A percentile compares a stretch with the other conserved stretches of the same genome.
These are phyloP conservation scores for Phylloscopus collybita DNA, from an alignment of 2,797 vertebrate species.

Conservation along the genomic window DNA sequence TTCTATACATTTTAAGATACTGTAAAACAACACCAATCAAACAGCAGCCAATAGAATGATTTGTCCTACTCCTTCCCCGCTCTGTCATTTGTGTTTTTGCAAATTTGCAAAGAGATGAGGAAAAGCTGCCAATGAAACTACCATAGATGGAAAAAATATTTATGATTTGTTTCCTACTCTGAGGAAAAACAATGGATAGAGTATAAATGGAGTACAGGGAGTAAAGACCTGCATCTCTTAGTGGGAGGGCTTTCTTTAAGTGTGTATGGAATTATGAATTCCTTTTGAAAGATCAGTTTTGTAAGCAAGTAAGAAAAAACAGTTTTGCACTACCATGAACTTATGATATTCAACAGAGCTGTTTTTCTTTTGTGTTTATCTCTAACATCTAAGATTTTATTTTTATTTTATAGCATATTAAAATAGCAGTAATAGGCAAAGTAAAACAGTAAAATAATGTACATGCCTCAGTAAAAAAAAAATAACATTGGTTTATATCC, in stretches of 20 bases:
- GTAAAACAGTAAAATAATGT: neutral
- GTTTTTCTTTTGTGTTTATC: neutral
- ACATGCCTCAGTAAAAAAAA: neutral
- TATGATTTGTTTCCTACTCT: neutral
- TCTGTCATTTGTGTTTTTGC: neutral
- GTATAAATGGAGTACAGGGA: neutral
- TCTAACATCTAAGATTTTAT: neutral
- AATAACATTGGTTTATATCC: neutral
- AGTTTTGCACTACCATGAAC: neutral
- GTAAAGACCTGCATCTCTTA: neutral
- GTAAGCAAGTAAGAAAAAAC: neutral
- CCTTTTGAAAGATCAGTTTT: neutral
- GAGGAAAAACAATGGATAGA: neutral
- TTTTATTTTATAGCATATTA: neutral
- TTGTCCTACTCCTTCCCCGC: neutral
- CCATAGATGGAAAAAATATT: neutral
- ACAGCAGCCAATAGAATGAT: neutral
- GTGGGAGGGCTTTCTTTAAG: neutral
- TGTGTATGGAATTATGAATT: neutral
- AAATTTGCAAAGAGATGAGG: neutral
- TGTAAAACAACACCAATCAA: neutral
- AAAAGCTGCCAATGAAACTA: neutral
- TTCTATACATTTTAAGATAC: neutral
- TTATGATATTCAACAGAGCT: neutral
- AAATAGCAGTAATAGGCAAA: neutral